Evolutionary conservation across 2,113 vertebrate species (phyloP).

Genomic region (Podocnemis expansa): DNA sequence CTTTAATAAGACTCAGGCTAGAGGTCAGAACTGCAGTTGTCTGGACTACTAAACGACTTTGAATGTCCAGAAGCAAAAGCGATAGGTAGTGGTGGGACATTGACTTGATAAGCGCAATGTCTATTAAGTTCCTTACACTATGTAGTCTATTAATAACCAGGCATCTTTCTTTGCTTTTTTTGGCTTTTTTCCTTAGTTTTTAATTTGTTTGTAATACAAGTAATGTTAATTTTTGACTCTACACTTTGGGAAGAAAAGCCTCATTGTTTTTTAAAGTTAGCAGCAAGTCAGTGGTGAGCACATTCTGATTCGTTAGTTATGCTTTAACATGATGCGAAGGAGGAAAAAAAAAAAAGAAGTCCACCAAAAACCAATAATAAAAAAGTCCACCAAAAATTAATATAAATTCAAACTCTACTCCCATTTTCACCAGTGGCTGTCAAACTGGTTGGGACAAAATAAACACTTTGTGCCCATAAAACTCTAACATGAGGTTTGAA

Average conservation of each 20-base stretch:
- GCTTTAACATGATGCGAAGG: neutral
- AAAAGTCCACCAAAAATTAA: no score
- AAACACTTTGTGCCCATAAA: neutral
- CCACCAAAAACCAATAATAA: no score
- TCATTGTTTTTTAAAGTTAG: neutral
- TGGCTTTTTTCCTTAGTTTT: neutral
- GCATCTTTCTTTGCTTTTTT: neutral
- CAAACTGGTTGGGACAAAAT: neutral
- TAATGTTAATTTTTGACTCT: neutral
- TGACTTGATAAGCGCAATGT: neutral
- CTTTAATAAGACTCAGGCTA: neutral
- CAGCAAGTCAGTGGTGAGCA: accelerated
- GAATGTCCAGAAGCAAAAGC: neutral
- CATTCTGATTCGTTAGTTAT: neutral
- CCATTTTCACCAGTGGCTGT: neutral
- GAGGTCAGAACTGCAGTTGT: neutral
- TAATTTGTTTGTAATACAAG: neutral
- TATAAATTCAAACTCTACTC: accelerated
- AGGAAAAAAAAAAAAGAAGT: accelerated
- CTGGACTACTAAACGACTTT: neutral
- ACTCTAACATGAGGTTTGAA: accelerated
- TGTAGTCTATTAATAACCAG: neutral
- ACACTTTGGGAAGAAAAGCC: neutral
- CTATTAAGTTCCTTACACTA: neutral
- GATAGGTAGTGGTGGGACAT: accelerated